Base-by-base conservation (phyloP, 1,140 invertebrate genomes). In the Diorhabda elongata region DNA sequence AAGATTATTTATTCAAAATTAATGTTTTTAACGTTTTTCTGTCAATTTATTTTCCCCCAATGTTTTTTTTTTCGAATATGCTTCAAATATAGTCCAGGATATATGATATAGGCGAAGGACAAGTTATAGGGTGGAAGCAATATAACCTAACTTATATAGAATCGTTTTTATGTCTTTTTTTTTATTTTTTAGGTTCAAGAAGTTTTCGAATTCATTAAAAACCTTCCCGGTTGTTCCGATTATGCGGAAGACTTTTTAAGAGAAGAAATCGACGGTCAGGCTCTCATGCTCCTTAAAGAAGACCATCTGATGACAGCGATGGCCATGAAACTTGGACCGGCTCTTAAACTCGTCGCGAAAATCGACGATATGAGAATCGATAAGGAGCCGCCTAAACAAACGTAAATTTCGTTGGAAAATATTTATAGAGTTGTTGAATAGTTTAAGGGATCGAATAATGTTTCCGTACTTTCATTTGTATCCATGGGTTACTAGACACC, bases 201-300 rank as follows among this genome's bases (percentile, higher is more conserved):
- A 77, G 91, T 92, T 0, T 90, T 88, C 77, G 93, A 97, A 58
- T 97, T 97, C 75, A 93, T 97, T 69, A 87, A 90, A 67, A 91
- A 89, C 71, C 84, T 97, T 67, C 92, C 92, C 0, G 96, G 95
- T 0, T 98, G 96, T 80, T 87, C 90, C 2, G 92, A 95, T 75
- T 98, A 98, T 78, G 96, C 95, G 0, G 95, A 98, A 78, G 96
- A 98, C 80, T 98, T 98, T 84, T 87, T 91, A 2, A 89, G 93
- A 64, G 95, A 98, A 79, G 96, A 98, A 82, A 98, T 98, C 72
- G 96, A 98, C 78, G 96, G 96, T 0, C 94, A 98, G 79, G 96
- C 96, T 4, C 81, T 98, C 41, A 88, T 98, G 84, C 83, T 98
- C 59, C 87, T 98, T n/a, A 95, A 96, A 79, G 95, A 95, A 70